Percentiles rank a stretch among this genome's conserved stretches.
Conservation (phyloP, 1,140 invertebrate species). For the Holcopasites calliopsidis region DNA sequence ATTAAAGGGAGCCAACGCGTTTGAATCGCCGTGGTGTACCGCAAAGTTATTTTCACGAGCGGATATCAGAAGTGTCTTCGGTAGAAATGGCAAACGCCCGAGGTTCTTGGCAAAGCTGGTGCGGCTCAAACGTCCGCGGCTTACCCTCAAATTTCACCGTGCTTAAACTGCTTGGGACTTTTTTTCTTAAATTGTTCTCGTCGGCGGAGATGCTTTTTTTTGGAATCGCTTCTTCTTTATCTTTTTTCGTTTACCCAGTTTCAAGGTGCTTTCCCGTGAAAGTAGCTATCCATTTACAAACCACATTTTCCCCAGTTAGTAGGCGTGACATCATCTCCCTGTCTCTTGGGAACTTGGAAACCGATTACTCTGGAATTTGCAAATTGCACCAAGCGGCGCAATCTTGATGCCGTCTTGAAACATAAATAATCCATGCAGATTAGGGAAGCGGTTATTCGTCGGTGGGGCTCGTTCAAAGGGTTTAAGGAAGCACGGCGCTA, state of each 20-base stretch:
- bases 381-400: not conserved
- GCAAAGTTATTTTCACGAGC: constrained; percentile 12
- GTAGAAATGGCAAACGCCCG: not conserved
- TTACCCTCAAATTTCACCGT: constrained; percentile 4
- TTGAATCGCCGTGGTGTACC: not conserved
- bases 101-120: not conserved
- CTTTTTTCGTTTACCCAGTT: no score
- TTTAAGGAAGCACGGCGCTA: not conserved
- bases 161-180: not conserved
- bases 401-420: not conserved
- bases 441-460: not conserved
- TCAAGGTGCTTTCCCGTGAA: no score
- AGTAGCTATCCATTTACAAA: no score
- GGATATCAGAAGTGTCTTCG: not conserved
- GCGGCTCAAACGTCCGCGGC: not conserved
- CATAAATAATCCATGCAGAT: constrained; percentile 4
- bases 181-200: not conserved
- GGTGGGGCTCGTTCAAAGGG: not conserved
- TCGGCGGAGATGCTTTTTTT: no score
- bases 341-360: not conserved
- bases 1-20: constrained; percentile 28
- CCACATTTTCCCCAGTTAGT: no score
- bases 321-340: not conserved
- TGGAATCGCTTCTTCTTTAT: no score
- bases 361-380: not conserved